Conservation (phyloP, 2,888 invertebrate genomes). For the Tetragonula carbonaria region DNA sequence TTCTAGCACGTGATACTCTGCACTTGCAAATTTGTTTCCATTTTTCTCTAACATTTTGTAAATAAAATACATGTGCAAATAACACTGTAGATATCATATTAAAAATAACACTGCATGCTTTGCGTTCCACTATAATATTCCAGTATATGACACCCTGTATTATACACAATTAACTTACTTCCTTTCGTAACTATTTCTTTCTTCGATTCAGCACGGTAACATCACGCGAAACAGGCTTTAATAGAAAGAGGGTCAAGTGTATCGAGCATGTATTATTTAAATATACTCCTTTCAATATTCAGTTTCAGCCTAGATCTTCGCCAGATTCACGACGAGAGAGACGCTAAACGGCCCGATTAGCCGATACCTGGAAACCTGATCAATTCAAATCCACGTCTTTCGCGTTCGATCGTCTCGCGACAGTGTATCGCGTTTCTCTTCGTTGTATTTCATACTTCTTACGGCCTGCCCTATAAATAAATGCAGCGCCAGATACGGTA, state of each 20-base stretch:
- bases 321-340: background rate
- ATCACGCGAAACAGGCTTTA: background rate
- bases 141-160: background rate
- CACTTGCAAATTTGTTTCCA: too few species aligned
- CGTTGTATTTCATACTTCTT: constrained; percentile 33
- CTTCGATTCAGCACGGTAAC: background rate
- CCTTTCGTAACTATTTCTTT: constrained; percentile 17
- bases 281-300: constrained; percentile 15
- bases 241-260: constrained; percentile 23
- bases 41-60: too few species aligned
- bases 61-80: too few species aligned
- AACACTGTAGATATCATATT: too few species aligned
- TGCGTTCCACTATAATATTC: background rate
- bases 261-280: constrained; percentile 15
- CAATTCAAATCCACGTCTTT: background rate
- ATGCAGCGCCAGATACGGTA: constrained; percentile 1
- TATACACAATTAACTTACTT: background rate
- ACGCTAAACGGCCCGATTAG: background rate
- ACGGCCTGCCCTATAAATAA: constrained; percentile 31
- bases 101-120: background rate
- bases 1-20: background rate
- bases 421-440: background rate
- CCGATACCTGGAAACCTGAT: background rate
- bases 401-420: constrained; percentile 1
- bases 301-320: constrained; percentile 1